Percentiles rank a stretch among this genome's conserved stretches.
Conservation (phyloP, 1,140 invertebrate genomes). For the Hetaerina americana region DNA sequence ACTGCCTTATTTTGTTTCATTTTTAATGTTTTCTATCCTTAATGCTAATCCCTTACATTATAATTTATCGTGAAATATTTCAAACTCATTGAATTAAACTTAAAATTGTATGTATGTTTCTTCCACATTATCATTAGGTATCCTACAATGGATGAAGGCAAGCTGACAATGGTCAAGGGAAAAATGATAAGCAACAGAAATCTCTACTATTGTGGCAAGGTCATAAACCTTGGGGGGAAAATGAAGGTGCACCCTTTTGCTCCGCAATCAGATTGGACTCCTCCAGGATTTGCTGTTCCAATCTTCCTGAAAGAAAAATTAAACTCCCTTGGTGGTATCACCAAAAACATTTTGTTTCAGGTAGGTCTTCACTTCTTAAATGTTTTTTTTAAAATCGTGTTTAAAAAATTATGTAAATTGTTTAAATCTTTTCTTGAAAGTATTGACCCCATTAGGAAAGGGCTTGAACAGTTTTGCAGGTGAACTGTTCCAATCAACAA, state of each 20-base stretch:
- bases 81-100: not conserved
- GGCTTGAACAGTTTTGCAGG: no score
- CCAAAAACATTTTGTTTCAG: not conserved
- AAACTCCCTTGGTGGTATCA: not conserved
- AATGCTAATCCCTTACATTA: no score
- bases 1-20: no score
- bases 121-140: no score
- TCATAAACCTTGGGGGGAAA: slow-evolving; percentile 25
- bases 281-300: not conserved
- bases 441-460: no score
- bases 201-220: slow-evolving; percentile 48
- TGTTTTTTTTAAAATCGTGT: no score
- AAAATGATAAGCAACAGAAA: slow-evolving; percentile 71
- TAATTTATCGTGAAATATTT: not conserved
- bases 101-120: slow-evolving; percentile 24
- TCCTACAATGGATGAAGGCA: slow-evolving; percentile 55
- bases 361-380: no score
- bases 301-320: not conserved
- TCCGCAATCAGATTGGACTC: not conserved
- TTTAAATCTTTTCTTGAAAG: no score
- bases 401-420: no score
- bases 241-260: not conserved
- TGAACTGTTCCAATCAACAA: no score
- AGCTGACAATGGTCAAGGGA: slow-evolving; percentile 58
- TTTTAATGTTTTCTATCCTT: no score